Base-by-base conservation (phyloP, 1,140 invertebrate genomes). In the Ooceraea biroi region DNA sequence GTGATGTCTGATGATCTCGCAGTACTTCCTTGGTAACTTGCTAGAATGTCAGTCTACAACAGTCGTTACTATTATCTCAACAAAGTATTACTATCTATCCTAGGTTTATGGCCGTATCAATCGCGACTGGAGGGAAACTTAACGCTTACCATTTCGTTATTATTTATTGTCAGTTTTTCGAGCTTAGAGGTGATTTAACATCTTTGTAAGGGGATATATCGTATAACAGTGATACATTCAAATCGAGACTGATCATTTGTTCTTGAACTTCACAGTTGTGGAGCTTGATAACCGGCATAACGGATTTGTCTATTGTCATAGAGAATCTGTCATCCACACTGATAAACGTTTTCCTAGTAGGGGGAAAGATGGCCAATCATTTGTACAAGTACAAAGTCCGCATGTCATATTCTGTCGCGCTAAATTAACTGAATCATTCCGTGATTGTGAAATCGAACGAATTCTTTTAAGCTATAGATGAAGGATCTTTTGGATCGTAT, bases 21-120 rank as follows among this genome's bases (percentile, higher is more conserved):
- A 76, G 25, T 66, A 41, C 52, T 8, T 7, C 19, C 27, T 68
- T 19, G 22, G 3, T 36, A 19, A 41, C 0, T 11, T 8, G 14
- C 36, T 36, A 41, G 10, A 44, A 69, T 78, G 76, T 69, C 76
- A 11, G 55, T 69, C 36, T 78, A 57, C n/a, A 63, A 69, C 36
- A 78, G 57, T 57, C 63, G 50, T 19, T 78, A 78, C 10, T 69
- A 69, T 78, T 57, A 78, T 46, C 10, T 78, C 1, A 78, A 69
- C 7, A 78, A 78, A 78, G 44, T 0, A 0, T 11, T 78, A 0
- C 63, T 69, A 17, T 19, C 22, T 2, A 12, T 69, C 19, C 0
- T 69, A 19, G 63, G 76, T 11, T 48, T 44, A 46, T 78, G 76
- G 63, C 63, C 76, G 17, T 78, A 44, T 78, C 76, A 78, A 25